These are phyloP conservation scores for Caenorhabditis uteleia DNA, from an alignment of 2,888 invertebrate species.

Conservation along the genomic window DNA sequence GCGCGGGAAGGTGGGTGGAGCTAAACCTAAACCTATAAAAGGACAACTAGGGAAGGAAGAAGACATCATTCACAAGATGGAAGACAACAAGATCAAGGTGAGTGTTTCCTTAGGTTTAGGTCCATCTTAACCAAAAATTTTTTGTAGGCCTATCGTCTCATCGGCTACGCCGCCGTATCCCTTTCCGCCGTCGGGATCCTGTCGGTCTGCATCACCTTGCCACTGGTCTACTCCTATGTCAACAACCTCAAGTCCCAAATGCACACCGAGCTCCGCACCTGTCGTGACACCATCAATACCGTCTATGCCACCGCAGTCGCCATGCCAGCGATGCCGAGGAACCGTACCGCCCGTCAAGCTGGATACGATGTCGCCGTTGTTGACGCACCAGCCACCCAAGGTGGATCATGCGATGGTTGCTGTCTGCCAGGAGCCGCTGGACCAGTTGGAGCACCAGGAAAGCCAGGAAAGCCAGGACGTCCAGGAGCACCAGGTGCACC, in stretches of 20 bases:
- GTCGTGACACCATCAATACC: constrained; percentile 37
- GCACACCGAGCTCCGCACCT: constrained; percentile 33
- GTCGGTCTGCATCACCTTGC: constrained; percentile 41
- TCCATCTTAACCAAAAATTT: neutral
- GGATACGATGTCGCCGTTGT: constrained; percentile 34
- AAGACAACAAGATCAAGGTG: constrained; percentile 47
- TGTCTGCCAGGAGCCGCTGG: constrained; percentile 41
- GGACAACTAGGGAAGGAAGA: constrained; percentile 1
- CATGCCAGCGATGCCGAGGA: constrained; percentile 38
- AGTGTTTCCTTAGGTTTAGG: neutral
- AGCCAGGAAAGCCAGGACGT: constrained; percentile 32
- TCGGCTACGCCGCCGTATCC: constrained; percentile 41
- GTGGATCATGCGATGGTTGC: constrained; percentile 32
- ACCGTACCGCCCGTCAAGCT: constrained; percentile 60
- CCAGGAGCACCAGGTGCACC: constrained; percentile 52
- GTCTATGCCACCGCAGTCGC: constrained; percentile 39
- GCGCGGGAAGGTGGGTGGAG: too few relatives aligned
- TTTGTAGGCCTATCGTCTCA: constrained; percentile 44
- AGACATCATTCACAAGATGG: constrained; percentile 30
- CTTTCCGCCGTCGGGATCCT: constrained; percentile 42
- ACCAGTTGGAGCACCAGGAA: constrained; percentile 36
- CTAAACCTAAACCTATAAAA: too few relatives aligned
- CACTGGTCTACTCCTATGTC: constrained; percentile 39
- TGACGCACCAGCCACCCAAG: constrained; percentile 18
- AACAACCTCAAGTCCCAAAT: constrained; percentile 35